phyloP scores from a whole-genome alignment of 2,888 invertebrate genomes.

The Aphodius sticticus region DNA sequence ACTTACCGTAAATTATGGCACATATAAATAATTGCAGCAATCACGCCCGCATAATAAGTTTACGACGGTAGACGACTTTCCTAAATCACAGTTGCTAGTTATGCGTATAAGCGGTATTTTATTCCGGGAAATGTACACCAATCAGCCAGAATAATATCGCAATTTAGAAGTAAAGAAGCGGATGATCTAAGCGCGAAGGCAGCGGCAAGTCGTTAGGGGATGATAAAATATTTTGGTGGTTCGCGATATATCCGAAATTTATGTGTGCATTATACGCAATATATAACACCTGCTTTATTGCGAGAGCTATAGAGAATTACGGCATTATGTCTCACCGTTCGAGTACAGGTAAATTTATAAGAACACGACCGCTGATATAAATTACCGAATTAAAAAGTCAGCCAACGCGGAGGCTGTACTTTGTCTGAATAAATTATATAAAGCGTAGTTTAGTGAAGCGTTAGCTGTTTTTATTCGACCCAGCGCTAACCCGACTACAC shows the following conservation, averaged over 20 bases:
- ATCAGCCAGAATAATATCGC: background rate
- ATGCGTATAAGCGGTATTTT: background rate
- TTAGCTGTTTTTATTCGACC: no score
- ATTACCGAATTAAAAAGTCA: background rate
- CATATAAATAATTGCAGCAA: no score
- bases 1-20: no score
- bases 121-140: background rate
- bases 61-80: background rate
- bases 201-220: background rate
- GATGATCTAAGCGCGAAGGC: background rate
- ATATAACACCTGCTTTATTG: constrained; percentile 10
- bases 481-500: no score
- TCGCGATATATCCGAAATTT: constrained; percentile 6
- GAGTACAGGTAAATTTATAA: background rate
- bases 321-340: background rate
- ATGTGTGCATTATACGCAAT: constrained; percentile 15
- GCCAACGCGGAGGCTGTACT: background rate
- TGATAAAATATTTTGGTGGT: background rate
- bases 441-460: no score
- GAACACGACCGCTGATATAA: background rate
- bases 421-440: background rate
- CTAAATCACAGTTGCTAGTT: background rate
- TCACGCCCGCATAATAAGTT: no score
- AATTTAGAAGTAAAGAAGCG: background rate
- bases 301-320: background rate